Conservation (phyloP, 2,797 vertebrate species). For the Gephyroberyx darwinii region DNA sequence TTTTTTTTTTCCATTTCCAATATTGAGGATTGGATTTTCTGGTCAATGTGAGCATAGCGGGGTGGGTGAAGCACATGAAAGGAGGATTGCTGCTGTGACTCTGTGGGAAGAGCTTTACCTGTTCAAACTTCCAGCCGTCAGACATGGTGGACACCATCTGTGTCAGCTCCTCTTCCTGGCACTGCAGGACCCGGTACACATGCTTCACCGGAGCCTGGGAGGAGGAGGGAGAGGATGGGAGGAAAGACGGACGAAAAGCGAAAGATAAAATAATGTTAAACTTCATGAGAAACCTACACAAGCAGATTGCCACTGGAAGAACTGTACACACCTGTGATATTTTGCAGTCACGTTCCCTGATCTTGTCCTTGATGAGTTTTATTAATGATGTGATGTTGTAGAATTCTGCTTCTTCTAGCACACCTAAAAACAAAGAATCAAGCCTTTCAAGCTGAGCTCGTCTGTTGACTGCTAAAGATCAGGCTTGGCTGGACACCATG, state of each 20-base stretch:
- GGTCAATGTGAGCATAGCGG: slow-evolving; percentile 68
- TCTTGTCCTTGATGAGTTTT: slow-evolving; percentile 98
- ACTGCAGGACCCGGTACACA: slow-evolving; percentile 97
- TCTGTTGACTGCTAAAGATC: not conserved
- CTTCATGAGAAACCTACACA: not conserved
- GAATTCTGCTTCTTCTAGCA: slow-evolving; percentile 98
- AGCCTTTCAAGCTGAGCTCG: not conserved
- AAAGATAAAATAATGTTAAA: not conserved
- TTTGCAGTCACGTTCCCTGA: slow-evolving; percentile 97
- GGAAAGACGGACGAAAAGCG: not conserved
- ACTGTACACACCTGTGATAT: slow-evolving; percentile 87
- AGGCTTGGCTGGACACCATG: not conserved
- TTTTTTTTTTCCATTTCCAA: slow-evolving; percentile 52
- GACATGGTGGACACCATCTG: slow-evolving; percentile 99
- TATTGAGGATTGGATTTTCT: slow-evolving; percentile 59
- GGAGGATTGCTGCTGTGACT: slow-evolving; percentile 35
- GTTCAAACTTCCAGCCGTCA: slow-evolving; percentile 98
- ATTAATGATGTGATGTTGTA: slow-evolving; percentile 99
- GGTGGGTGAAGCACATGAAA: slow-evolving; percentile 72
- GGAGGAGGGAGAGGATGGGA: not conserved
- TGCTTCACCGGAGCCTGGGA: slow-evolving; percentile 93
- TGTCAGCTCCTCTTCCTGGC: slow-evolving; percentile 97
- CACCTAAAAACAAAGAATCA: slow-evolving; percentile 76
- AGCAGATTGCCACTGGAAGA: not conserved
- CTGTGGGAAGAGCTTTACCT: slow-evolving; percentile 87